Evolutionary conservation across 2,888 invertebrate species (phyloP), one percentile per base, ranked within the genome.

Genomic region (Andrena flavipes): DNA sequence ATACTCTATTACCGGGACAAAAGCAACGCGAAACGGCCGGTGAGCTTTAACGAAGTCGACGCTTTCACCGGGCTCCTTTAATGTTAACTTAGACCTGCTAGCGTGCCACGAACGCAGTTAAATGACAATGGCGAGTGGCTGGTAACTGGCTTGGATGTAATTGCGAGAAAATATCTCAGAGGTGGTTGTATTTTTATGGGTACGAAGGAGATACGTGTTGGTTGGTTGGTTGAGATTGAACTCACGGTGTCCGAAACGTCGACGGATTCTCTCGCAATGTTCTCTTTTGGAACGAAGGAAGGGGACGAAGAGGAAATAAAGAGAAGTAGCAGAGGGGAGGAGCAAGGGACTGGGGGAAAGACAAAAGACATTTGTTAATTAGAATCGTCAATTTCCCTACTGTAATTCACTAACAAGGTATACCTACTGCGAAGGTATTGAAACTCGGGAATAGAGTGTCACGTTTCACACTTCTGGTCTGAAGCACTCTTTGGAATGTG

Each of bases 1-100:
- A 90, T 90, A 87, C 90, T 90, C 88, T 86, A 87, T 90, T 90
- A 90, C 77, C 78, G 64, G 69, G 81, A 89, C 89, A 90, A 89
- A 90, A 85, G 88, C 84, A 81, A 85, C 75, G 85, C 70, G 71
- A 81, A 82, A 76, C 78, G 77, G 68, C 80, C 72, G 87, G 82
- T 80, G 81, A 80, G 84, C 72, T 79, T 84, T 87, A 84, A 86
- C 80, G 86, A 88, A 88, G 88, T 87, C 84, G 84, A 48, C 76
- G 87, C 88, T 88, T 82, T 82, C 80, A 68, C 54, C 54, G 59
- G 63, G 62, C 51, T 67, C 71, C 65, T 82, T 85, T 80, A 81
- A 85, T 74, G 87, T 85, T 84, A 76, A 79, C 80, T 82, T 67
- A 63, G 69, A 81, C 30, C 68, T 80, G 33, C 35, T 68, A 59